Conservation (phyloP, 2,888 invertebrate species). For the Drosophila limbata region DNA sequence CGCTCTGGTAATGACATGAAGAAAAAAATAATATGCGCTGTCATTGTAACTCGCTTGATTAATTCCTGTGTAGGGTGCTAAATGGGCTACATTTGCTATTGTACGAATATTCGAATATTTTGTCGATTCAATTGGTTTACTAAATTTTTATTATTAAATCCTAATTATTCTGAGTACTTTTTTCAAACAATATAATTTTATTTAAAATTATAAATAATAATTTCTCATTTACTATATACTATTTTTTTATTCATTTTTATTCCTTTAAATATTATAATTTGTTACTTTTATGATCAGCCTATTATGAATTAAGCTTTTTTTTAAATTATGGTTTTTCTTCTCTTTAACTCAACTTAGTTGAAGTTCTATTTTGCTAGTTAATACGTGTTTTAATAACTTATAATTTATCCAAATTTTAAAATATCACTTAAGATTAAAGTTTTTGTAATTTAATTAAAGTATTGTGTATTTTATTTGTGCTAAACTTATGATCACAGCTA, state of each 20-base stretch:
- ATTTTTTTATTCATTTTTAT: too few species aligned
- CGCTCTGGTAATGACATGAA: slow-evolving; percentile 67
- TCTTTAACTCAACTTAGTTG: too few species aligned
- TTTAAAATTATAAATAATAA: not conserved
- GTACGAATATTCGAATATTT: not conserved
- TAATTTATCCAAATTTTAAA: not conserved
- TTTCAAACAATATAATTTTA: not conserved
- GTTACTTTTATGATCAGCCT: not conserved
- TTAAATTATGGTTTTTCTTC: too few species aligned
- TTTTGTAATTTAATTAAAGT: too few species aligned
- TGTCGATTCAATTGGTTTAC: not conserved
- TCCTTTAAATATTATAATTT: too few species aligned
- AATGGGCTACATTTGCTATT: slow-evolving; percentile 13
- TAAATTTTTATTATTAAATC: not conserved
- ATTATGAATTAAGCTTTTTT: not conserved
- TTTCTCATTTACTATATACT: not conserved
- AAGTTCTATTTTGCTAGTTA: not conserved
- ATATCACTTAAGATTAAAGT: too few species aligned
- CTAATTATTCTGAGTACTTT: not conserved
- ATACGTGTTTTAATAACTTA: not conserved
- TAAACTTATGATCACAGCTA: not conserved
- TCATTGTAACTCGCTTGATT: slow-evolving; percentile 82
- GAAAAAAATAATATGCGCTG: slow-evolving; percentile 80
- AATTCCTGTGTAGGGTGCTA: slow-evolving; percentile 69
- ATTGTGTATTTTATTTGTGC: not conserved